phyloP scores from a whole-genome alignment of 1,140 invertebrate species.

The Philopotamus ludificatus region DNA sequence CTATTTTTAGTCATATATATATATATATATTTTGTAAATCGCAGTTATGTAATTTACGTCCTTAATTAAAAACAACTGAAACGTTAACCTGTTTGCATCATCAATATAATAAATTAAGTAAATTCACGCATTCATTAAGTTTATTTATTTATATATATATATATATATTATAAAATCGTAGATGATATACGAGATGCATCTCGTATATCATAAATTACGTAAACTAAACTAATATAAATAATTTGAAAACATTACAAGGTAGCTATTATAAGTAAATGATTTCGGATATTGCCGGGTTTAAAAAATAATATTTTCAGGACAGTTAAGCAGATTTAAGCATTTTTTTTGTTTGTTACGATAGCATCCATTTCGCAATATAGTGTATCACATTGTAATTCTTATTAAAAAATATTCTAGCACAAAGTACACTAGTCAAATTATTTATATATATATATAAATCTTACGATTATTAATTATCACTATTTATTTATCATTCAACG shows the following conservation, averaged over 20 bases:
- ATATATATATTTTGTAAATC: not conserved
- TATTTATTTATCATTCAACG: slow-evolving; percentile 35
- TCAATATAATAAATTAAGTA: not conserved
- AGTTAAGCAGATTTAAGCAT: slow-evolving; percentile 29
- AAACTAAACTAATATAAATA: not conserved
- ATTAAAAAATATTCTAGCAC: slow-evolving; percentile 41
- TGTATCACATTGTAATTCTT: slow-evolving; percentile 43
- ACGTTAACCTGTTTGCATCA: slow-evolving; percentile 8
- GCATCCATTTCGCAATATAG: slow-evolving; percentile 38
- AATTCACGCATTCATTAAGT: no score
- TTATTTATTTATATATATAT: no score
- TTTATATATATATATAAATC: slow-evolving; percentile 22
- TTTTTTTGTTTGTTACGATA: slow-evolving; percentile 24
- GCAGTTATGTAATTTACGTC: no score
- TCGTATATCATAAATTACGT: no score
- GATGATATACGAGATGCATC: no score
- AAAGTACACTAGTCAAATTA: slow-evolving; percentile 36
- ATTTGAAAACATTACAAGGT: not conserved
- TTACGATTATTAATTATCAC: slow-evolving; percentile 38
- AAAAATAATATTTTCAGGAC: slow-evolving; percentile 17
- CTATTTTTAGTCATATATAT: not conserved
- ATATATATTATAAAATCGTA: no score
- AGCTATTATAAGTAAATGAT: no score
- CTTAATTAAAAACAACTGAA: not conserved
- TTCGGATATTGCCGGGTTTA: no score